Conservation (phyloP, 2,888 invertebrate species). For the Erynnis tages region DNA sequence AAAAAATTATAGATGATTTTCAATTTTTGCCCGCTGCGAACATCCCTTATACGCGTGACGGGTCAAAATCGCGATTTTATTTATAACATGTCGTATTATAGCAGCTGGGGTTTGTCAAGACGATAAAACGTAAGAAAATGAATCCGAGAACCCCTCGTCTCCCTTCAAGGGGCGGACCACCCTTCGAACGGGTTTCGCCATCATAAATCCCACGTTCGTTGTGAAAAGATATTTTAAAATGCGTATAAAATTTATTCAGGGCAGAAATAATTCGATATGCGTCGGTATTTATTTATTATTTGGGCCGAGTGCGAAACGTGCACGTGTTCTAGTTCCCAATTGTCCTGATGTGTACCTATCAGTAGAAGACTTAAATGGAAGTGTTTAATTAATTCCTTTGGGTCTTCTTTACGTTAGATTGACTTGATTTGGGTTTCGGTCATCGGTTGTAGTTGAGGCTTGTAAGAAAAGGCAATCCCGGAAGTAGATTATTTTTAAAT, state of each 20-base stretch:
- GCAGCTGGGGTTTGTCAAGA: conserved; percentile 79
- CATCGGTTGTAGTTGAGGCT: no score
- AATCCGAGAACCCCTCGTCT: conserved; percentile 57
- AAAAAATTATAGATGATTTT: neutral
- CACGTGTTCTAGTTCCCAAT: conserved; percentile 56
- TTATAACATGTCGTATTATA: conserved; percentile 75
- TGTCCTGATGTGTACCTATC: conserved; percentile 7
- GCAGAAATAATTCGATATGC: conserved; percentile 73
- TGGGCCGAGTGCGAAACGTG: conserved; percentile 51
- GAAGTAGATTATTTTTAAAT: no score
- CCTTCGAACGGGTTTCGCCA: conserved; percentile 76
- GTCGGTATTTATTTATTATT: conserved; percentile 64
- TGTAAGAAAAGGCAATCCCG: no score
- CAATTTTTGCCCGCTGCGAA: conserved; percentile 37
- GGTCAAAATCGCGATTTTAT: conserved; percentile 81
- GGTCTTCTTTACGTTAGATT: no score
- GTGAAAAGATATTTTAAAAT: conserved; percentile 79
- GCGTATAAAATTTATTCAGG: conserved; percentile 79
- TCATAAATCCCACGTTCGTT: conserved; percentile 78
- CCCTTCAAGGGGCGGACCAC: conserved; percentile 61
- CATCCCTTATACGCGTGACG: conserved; percentile 74
- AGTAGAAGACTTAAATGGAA: neutral
- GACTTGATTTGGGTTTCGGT: neutral
- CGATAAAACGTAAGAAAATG: conserved; percentile 74
- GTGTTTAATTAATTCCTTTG: conserved; percentile 4